These are phyloP conservation scores for Hirtodrosophila confusa DNA, from an alignment of 2,888 invertebrate species.

Conservation along the genomic window DNA sequence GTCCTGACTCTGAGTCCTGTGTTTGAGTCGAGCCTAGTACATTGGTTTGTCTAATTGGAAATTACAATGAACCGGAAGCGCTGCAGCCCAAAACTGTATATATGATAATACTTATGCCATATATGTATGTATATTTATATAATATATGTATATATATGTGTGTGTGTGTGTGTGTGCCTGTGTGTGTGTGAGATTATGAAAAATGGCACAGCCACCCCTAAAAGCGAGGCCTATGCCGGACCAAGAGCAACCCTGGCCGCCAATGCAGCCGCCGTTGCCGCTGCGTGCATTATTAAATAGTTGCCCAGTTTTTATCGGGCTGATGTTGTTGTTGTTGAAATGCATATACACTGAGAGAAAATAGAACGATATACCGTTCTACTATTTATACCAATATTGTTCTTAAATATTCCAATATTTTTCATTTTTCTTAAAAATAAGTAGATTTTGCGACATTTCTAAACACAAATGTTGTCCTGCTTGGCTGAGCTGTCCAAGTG, in stretches of 20 bases:
- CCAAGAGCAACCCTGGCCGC: slow-evolving; percentile 28
- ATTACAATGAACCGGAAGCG: slow-evolving; percentile 66
- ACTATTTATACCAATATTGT: no score
- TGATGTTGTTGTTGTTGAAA: slow-evolving; percentile 4
- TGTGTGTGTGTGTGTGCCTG: slow-evolving; percentile 17
- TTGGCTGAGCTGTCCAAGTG: no score
- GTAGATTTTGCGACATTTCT: no score
- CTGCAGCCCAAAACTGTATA: slow-evolving; percentile 47
- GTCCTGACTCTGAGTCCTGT: slow-evolving; percentile 1
- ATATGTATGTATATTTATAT: slow-evolving; percentile 1
- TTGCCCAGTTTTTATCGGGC: slow-evolving; percentile 37
- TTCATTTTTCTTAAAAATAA: no score
- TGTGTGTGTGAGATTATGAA: slow-evolving; percentile 47
- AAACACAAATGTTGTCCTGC: no score
- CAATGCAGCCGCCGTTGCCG: slow-evolving; percentile 37
- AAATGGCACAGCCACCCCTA: slow-evolving; percentile 68
- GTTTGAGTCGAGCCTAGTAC: slow-evolving; percentile 24
- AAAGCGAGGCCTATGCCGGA: slow-evolving; percentile 24
- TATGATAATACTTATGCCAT: slow-evolving; percentile 45
- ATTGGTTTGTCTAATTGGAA: slow-evolving; percentile 63
- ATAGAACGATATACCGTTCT: background rate
- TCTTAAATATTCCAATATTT: no score
- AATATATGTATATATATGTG: background rate
- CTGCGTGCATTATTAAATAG: slow-evolving; percentile 50
- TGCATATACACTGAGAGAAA: background rate